A percentile compares a stretch with the other conserved stretches of the same genome.
Conservation (phyloP, 2,113 vertebrate species). For the Acrocephalus arundinaceus region DNA sequence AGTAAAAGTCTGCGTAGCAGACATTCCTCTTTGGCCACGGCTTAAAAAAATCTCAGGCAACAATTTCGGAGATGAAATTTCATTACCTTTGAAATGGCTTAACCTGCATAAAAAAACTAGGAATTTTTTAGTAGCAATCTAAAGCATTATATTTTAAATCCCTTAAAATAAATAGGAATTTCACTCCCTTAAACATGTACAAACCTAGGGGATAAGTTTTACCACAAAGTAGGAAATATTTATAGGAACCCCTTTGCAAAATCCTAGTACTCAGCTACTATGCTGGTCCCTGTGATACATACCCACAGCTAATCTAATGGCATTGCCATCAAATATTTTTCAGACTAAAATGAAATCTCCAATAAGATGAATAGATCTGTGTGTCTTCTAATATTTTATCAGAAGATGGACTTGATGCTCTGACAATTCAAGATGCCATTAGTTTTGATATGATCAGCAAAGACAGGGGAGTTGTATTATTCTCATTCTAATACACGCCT, state of each 20-base stretch:
- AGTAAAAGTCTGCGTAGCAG: background rate
- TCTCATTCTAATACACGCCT: conserved; percentile 19
- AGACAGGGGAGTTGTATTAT: conserved; percentile 42
- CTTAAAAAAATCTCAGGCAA: background rate
- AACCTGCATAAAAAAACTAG: background rate
- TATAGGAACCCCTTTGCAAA: background rate
- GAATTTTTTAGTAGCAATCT: background rate
- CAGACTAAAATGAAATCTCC: conserved; percentile 36
- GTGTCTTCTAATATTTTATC: conserved; percentile 51
- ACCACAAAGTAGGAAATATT: background rate
- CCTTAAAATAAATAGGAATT: background rate
- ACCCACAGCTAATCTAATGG: background rate
- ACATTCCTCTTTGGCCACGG: background rate
- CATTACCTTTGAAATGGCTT: background rate
- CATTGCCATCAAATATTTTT: conserved; percentile 26
- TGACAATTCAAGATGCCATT: conserved; percentile 42
- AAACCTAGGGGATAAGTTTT: background rate
- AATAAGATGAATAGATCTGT: conserved; percentile 15
- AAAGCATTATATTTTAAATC: background rate
- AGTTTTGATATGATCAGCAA: conserved; percentile 47
- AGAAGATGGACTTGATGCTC: conserved; percentile 54
- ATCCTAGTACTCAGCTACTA: background rate
- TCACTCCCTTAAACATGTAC: background rate
- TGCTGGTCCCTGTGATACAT: background rate
- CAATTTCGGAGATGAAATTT: background rate